These are phyloP conservation scores for Tribolium freemani DNA, from an alignment of 2,888 invertebrate genomes.

Conservation along the genomic window DNA sequence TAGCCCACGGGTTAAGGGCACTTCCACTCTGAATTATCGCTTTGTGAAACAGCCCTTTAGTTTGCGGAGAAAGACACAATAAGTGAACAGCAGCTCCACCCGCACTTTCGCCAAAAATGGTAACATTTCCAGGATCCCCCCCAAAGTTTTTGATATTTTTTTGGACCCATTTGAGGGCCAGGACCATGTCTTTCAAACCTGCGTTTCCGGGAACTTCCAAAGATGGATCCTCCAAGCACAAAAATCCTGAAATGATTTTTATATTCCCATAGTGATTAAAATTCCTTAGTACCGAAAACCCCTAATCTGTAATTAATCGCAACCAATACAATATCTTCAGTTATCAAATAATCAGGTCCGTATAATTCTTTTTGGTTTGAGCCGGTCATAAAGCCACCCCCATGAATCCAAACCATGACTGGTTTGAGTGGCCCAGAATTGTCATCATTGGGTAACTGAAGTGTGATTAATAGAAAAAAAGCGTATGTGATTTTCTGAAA, in stretches of 20 bases:
- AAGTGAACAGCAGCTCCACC: conserved; percentile 70
- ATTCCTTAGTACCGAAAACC: conserved; percentile 56
- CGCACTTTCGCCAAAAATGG: conserved; percentile 72
- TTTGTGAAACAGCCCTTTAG: conserved; percentile 64
- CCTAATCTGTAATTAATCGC: conserved; percentile 67
- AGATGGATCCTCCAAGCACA: conserved; percentile 68
- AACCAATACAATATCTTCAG: conserved; percentile 66
- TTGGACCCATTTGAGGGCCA: conserved; percentile 71
- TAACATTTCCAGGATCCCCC: conserved; percentile 70
- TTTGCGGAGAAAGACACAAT: conserved; percentile 68
- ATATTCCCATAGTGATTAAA: not conserved
- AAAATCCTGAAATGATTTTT: conserved; percentile 65
- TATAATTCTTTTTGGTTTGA: conserved; percentile 52
- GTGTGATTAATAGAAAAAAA: not conserved
- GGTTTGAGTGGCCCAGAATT: conserved; percentile 42
- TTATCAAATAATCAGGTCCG: conserved; percentile 67
- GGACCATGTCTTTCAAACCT: conserved; percentile 70
- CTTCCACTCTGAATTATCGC: conserved; percentile 61
- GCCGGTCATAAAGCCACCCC: conserved; percentile 58
- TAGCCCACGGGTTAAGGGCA: conserved; percentile 57
- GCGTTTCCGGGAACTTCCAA: conserved; percentile 71
- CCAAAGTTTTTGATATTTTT: conserved; percentile 69
- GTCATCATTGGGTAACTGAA: not conserved
- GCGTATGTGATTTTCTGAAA: not conserved
- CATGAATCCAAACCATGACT: conserved; percentile 68